Evolutionary conservation across 1,140 invertebrate species (phyloP).

Genomic region (Drosophila oshimai): DNA sequence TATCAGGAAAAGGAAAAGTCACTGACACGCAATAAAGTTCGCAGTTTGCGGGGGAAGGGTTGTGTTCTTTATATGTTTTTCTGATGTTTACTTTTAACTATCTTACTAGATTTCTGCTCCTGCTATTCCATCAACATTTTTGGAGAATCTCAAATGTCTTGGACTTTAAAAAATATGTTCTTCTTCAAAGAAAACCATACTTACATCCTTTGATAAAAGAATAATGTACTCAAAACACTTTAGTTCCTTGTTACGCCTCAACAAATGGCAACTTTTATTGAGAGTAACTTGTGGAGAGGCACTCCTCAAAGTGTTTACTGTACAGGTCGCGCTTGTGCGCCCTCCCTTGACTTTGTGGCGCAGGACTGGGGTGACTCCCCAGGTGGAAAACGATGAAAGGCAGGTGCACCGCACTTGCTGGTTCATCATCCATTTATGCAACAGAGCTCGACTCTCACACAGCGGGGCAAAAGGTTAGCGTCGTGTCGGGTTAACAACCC

Average conservation of each 20-base stretch:
- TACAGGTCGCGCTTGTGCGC: background rate
- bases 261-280: background rate
- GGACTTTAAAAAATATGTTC: too few relatives aligned
- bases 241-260: background rate
- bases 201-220: background rate
- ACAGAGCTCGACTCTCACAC: too few relatives aligned
- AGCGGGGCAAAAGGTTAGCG: background rate
- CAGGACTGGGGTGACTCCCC: background rate
- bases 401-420: slow-evolving; percentile 1
- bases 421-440: slow-evolving; percentile 57
- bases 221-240: background rate
- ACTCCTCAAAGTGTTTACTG: background rate
- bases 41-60: background rate
- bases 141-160: too few relatives aligned
- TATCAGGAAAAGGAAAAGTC: background rate
- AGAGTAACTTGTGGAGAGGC: background rate
- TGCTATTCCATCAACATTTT: too few relatives aligned
- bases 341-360: slow-evolving; percentile 1
- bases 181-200: too few relatives aligned
- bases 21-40: background rate
- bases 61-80: too few relatives aligned
- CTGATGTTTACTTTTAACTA: too few relatives aligned
- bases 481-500: slow-evolving; percentile 67
- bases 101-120: too few relatives aligned
- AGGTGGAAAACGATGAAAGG: background rate